These are phyloP conservation scores for Morpho helenor DNA, from an alignment of 2,888 invertebrate species.

Conservation along the genomic window DNA sequence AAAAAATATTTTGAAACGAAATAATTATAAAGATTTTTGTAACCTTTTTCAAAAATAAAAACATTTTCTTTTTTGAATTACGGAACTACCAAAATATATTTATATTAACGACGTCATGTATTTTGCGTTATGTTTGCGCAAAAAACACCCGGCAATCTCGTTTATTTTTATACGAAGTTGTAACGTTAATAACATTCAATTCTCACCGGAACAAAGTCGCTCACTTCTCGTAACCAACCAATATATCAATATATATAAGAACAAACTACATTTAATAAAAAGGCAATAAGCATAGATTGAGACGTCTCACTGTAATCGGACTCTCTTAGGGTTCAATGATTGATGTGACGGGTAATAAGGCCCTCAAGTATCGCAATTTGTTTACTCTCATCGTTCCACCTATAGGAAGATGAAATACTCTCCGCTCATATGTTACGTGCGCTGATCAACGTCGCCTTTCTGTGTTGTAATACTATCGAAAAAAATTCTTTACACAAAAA, in stretches of 20 bases:
- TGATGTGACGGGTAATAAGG: slow-evolving; percentile 76
- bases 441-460: slow-evolving; percentile 50
- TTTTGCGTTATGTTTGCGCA: slow-evolving; percentile 10
- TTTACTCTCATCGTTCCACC: slow-evolving; percentile 73
- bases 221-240: slow-evolving; percentile 3
- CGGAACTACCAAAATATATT: slow-evolving; percentile 5
- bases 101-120: slow-evolving; percentile 9
- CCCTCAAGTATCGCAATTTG: slow-evolving; percentile 76
- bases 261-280: slow-evolving; percentile 22
- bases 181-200: slow-evolving; percentile 8
- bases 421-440: slow-evolving; percentile 56
- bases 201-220: slow-evolving; percentile 4
- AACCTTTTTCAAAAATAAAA: no score
- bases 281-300: slow-evolving; percentile 23
- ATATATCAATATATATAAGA: slow-evolving; percentile 19
- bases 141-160: slow-evolving; percentile 11
- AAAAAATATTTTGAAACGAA: no score
- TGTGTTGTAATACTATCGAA: no score
- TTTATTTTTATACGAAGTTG: slow-evolving; percentile 11
- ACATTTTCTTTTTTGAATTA: slow-evolving; percentile 2
- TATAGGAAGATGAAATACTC: slow-evolving; percentile 54
- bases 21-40: no score
- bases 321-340: slow-evolving; percentile 68
- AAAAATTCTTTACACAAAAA: no score
- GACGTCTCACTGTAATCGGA: slow-evolving; percentile 45